These are phyloP conservation scores for Echeneis naucrates DNA, from an alignment of 2,797 vertebrate genomes.

Conservation along the genomic window DNA sequence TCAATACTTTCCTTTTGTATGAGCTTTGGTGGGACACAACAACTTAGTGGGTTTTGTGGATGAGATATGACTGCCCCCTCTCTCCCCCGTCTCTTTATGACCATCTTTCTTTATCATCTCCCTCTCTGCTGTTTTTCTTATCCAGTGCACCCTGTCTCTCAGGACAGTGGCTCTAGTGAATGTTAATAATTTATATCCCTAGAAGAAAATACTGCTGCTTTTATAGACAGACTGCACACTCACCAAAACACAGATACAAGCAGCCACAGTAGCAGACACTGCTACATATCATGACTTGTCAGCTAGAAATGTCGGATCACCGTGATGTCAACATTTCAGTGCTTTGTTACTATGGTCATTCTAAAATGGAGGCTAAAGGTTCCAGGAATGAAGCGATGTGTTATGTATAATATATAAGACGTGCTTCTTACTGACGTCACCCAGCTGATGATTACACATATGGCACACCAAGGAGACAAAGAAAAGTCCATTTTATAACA, in stretches of 20 bases:
- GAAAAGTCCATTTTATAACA: too few species aligned
- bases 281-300: not conserved
- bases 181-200: constrained; percentile 49
- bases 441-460: too few species aligned
- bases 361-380: not conserved
- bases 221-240: not conserved
- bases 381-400: not conserved
- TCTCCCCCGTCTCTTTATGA: not conserved
- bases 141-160: constrained; percentile 30
- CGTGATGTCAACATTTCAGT: not conserved
- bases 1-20: not conserved
- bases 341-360: not conserved
- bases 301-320: not conserved
- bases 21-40: not conserved
- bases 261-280: not conserved
- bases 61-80: not conserved
- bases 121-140: constrained; percentile 4
- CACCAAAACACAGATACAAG: not conserved
- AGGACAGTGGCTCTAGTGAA: constrained; percentile 15
- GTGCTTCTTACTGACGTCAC: not conserved
- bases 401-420: not conserved
- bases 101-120: constrained; percentile 7
- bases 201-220: constrained; percentile 16
- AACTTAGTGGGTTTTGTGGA: constrained; percentile 20
- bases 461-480: too few species aligned